phyloP scores from a whole-genome alignment of 2,113 vertebrate species.

The Mesembrinibis cayennensis region DNA sequence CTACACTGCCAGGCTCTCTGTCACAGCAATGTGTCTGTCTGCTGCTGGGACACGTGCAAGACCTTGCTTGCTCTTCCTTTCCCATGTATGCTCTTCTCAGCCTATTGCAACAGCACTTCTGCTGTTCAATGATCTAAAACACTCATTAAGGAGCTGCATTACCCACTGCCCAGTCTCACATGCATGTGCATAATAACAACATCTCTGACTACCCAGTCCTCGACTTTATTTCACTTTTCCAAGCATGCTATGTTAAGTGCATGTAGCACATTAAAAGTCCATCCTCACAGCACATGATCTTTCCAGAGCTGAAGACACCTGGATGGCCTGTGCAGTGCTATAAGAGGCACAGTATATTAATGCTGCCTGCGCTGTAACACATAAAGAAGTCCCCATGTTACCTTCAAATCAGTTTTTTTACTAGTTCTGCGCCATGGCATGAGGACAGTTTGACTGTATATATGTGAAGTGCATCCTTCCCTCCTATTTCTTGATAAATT shows the following conservation, averaged over 20 bases:
- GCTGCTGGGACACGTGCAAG: neutral
- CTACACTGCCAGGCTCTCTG: rapidly evolving
- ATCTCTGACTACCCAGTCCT: neutral
- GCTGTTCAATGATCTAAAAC: neutral
- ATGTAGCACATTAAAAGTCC: neutral
- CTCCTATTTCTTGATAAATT: neutral
- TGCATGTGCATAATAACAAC: neutral
- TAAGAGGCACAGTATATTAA: neutral
- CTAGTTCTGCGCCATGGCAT: neutral
- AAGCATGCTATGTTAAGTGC: neutral
- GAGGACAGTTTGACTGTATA: neutral
- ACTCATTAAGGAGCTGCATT: neutral
- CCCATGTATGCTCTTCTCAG: neutral
- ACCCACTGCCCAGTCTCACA: neutral
- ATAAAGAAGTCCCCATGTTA: neutral
- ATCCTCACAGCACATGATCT: neutral
- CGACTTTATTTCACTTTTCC: neutral
- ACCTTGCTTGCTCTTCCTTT: neutral
- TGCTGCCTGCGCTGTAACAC: neutral
- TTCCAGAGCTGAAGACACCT: neutral
- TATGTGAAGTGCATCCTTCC: neutral
- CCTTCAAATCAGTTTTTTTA: neutral
- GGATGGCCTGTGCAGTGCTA: neutral
- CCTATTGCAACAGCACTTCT: neutral
- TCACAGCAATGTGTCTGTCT: neutral